Evolutionary conservation across 2,113 vertebrate species (phyloP).

Genomic region (Fregetta grallaria): DNA sequence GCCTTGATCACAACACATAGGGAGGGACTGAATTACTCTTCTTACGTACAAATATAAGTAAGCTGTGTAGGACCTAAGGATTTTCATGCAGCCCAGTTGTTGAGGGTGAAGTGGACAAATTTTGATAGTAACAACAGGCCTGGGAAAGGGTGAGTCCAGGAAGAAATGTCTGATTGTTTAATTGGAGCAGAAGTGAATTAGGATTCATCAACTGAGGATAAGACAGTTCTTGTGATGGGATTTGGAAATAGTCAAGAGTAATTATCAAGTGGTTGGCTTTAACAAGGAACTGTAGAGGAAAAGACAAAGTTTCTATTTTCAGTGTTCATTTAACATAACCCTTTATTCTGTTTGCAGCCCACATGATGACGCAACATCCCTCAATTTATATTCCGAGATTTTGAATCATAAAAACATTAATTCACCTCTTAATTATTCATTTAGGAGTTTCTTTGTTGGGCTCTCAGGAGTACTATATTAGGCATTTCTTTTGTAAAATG

Average conservation of each 20-base stretch:
- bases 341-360: constrained; percentile 72
- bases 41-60: constrained; percentile 17
- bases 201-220: constrained; percentile 53
- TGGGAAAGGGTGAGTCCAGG: neutral
- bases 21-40: constrained; percentile 25
- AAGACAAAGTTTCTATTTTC: constrained; percentile 74
- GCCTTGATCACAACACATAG: constrained; percentile 46
- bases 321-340: constrained; percentile 71
- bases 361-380: constrained; percentile 67
- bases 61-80: neutral
- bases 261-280: constrained; percentile 57
- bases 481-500: constrained; percentile 64
- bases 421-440: constrained; percentile 69
- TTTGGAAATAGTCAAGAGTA: constrained; percentile 66
- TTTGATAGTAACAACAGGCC: neutral
- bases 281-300: constrained; percentile 59
- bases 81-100: neutral
- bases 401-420: constrained; percentile 65
- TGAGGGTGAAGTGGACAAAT: neutral
- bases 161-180: constrained; percentile 32
- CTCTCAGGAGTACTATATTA: constrained; percentile 60
- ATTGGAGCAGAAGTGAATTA: constrained; percentile 47
- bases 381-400: constrained; percentile 67
- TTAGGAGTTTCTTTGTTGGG: constrained; percentile 65
- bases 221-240: constrained; percentile 57